Base-by-base conservation (phyloP, 2,888 invertebrate genomes). In the Theristus sp. region DNA sequence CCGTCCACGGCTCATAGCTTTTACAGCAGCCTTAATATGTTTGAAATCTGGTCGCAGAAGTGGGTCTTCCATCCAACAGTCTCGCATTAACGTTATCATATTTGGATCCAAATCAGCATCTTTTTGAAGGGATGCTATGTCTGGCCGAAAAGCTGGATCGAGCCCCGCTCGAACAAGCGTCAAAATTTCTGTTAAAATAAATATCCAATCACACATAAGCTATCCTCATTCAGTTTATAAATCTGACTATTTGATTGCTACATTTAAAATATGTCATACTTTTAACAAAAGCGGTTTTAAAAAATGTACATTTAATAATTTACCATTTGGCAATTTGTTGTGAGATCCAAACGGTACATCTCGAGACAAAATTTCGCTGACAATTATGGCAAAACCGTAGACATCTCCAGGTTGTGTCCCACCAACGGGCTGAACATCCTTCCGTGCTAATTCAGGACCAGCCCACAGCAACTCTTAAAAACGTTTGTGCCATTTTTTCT, bases 11-110 rank as follows among this genome's bases (percentile, higher is more conserved):
- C 89, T 89, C 69, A 91, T 80, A 68, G 86, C 86, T 70, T 90
- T 87, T 75, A 90, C 88, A 65, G 84, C 82, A 70, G 88, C 87
- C 74, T 87, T 83, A 64, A 91, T 85, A 53, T 82, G 81, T 73
- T 84, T 84, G 76, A 90, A 89, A 77, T 89, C 87, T 1, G 91
- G 91, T 62, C 91, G 80, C 81, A 85, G 82, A 66, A 87, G 87
- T 1, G 89, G 85, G 66, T 85, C 83, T 76, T 91, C 90, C 57
- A 86, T 86, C 91, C 90, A 91, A 77, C 90, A 91, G 74, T 90
- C 89, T 54, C 88, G 83, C 66, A 91, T 90, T 20, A 75, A 66
- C 26, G 61, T 61, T 3, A 58, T 29, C 61, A 61, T 61, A 13
- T 30, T 30, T 2, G 31, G 55, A 28, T 49, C 49, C 49, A 49